Conservation (phyloP, 1,140 invertebrate species). For the Halesus radiatus region DNA sequence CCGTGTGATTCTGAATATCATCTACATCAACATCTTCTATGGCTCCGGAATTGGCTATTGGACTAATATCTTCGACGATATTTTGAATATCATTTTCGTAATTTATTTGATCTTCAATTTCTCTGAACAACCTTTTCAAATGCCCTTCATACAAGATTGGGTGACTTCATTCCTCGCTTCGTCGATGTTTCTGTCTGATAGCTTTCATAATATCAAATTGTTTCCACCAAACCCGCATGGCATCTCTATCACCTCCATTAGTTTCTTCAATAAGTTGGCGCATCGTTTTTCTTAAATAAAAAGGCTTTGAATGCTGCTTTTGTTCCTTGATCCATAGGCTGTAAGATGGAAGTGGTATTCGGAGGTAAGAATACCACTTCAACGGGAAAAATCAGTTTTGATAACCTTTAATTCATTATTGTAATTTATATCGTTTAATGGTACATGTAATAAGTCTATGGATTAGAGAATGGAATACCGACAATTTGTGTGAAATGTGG, state of each 20-base stretch:
- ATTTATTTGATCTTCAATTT: conserved; percentile 37
- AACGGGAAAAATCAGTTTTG: too few species aligned
- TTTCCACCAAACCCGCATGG: conserved; percentile 48
- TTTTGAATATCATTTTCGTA: conserved; percentile 43
- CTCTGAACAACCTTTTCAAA: conserved; percentile 42
- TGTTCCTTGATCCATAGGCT: conserved; percentile 43
- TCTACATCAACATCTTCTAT: conserved; percentile 1
- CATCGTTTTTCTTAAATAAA: conserved; percentile 21
- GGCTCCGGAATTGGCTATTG: conserved; percentile 43
- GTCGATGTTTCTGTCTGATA: conserved; percentile 51
- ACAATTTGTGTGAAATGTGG: too few species aligned
- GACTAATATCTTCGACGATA: conserved; percentile 36
- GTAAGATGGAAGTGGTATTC: conserved; percentile 46
- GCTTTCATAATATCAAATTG: conserved; percentile 51
- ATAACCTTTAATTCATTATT: too few species aligned
- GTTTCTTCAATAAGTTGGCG: conserved; percentile 45
- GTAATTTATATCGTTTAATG: too few species aligned
- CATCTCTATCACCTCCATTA: conserved; percentile 47
- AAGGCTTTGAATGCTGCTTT: conserved; percentile 32
- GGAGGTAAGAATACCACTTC: too few species aligned
- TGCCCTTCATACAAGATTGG: conserved; percentile 38
- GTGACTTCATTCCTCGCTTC: conserved; percentile 49
- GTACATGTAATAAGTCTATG: too few species aligned
- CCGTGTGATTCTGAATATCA: conserved; percentile 40
- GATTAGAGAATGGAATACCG: too few species aligned